Base-by-base conservation (phyloP, 2,888 invertebrate genomes). In the Polydrusus tereticollis region DNA sequence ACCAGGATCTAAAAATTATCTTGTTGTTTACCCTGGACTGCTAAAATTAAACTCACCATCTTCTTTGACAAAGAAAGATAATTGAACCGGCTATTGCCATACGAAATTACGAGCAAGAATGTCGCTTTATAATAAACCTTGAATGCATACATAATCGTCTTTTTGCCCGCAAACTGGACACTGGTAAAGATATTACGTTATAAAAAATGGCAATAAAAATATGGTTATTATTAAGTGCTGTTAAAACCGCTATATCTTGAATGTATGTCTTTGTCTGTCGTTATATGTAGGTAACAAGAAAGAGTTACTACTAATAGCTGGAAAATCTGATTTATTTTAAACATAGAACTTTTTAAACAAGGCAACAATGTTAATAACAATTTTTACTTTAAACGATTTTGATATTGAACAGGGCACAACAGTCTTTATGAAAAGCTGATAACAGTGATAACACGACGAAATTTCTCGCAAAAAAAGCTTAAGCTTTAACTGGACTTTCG, bases 21-120 rank as follows among this genome's bases (percentile, higher is more conserved):
- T 10, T 29, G 26, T 52, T 29, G 52, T 52, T 52, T 52, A 52
- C 52, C 29, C 52, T 29, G 52, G 12, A 52, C 52, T 5, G 52
- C 26, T 52, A 52, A 29, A 52, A 26, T 52, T 29, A 52, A 52
- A 52, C 29, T 26, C 29, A 26, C 5, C 26, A 52, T 52, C 52
- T n/a, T 52, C 14, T 23, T 21, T 50, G 16, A 52, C 52, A 52
- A 52, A 52, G 52, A n/a, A 29, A 52, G 16, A 52, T 16, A 26
- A 52, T 29, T 23, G n/a, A 50, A 52, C 52, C 16, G 52, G 52
- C 52, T 52, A 52, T n/a, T 26, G 26, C 26, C 52, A 29, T 52
- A 29, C 29, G 16, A 21, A 52, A 52, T 52, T 52, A 29, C 26
- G 14, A 29, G 14, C 52, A 29, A 29, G 52, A 52, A 52, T 52